These are phyloP conservation scores for Leucopsar rothschildi DNA, from an alignment of 2,113 vertebrate species.

Conservation along the genomic window DNA sequence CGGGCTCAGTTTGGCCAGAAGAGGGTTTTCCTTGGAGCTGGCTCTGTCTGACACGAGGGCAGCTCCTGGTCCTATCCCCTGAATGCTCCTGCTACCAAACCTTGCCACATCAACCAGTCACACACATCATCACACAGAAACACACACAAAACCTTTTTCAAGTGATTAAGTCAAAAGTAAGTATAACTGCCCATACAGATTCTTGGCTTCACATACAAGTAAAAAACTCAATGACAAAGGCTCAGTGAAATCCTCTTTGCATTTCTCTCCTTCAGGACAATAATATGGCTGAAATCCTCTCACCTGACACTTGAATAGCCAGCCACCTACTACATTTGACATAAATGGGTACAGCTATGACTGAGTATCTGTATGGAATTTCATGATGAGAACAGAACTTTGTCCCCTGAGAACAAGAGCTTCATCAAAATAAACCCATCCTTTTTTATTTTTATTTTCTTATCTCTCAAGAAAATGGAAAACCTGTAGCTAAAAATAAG, in stretches of 20 bases:
- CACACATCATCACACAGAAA: not conserved
- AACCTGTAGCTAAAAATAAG: not conserved
- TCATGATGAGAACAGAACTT: not conserved
- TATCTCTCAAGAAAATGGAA: not conserved
- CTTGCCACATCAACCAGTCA: not conserved
- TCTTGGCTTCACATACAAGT: not conserved
- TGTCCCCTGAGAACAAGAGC: not conserved
- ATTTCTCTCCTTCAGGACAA: not conserved
- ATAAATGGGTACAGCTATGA: not conserved
- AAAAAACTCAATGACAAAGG: not conserved
- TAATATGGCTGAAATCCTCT: not conserved
- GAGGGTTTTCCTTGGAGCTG: not conserved
- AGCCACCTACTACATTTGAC: not conserved
- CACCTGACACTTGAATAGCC: not conserved
- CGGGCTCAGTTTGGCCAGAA: rapidly evolving
- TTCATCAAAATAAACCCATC: not conserved
- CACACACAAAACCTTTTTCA: not conserved
- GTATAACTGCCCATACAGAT: not conserved
- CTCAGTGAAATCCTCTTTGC: not conserved
- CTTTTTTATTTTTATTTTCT: not conserved
- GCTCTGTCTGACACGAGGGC: rapidly evolving
- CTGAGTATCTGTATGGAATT: not conserved
- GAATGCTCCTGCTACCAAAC: not conserved
- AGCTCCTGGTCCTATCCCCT: not conserved
- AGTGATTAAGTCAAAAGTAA: not conserved